Base-by-base conservation (phyloP, 2,797 vertebrate species). In the Pipistrellus pipistrellus region DNA sequence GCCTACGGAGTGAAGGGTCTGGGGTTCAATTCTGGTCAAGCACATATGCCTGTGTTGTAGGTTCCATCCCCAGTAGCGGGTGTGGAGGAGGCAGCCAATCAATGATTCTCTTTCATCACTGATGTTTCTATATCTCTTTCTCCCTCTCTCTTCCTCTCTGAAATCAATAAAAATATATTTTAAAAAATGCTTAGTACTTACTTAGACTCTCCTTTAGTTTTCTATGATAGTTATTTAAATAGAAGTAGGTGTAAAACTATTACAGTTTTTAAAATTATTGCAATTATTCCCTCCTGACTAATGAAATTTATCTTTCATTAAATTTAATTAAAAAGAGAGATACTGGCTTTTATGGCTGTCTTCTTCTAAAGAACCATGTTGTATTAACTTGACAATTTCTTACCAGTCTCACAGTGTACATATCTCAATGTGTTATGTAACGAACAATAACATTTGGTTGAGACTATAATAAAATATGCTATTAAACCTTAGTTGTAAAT, bases 301-400 rank as follows among this genome's bases (percentile, higher is more conserved):
- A n/a, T n/a, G n/a, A n/a, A n/a, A n/a, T n/a, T 30, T 81, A 27
- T 76, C 64, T 89, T 81, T 95, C 48, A 93, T 41, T 95, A 95
- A 76, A 85, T 71, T 85, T 81, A 87, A 90, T 2, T 62, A 78
- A 44, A 84, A 91, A 83, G 48, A 76, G 53, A 71, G 35, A 84
- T 59, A 71, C 0, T 68, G 64, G 55, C 41, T 91, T 97, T 89
- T 93, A 68, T 81, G 73, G 30, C 15, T 84, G n/a, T 20, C 23
- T 78, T 88, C 23, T 86, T 93, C 78, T 82, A 90, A 86, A 92
- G 44, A 90, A 76, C 82, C 15, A 30, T 72, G 18, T 59, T 96
- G 18, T 62, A 86, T 69, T 95, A 55, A 85, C 44, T 75, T 91
- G 57, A 46, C 10, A 57, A 1, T 80, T 88, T 95, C 68, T 96